Base-by-base conservation (phyloP, 1,140 invertebrate genomes). In the Chrysomallon squamiferum region DNA sequence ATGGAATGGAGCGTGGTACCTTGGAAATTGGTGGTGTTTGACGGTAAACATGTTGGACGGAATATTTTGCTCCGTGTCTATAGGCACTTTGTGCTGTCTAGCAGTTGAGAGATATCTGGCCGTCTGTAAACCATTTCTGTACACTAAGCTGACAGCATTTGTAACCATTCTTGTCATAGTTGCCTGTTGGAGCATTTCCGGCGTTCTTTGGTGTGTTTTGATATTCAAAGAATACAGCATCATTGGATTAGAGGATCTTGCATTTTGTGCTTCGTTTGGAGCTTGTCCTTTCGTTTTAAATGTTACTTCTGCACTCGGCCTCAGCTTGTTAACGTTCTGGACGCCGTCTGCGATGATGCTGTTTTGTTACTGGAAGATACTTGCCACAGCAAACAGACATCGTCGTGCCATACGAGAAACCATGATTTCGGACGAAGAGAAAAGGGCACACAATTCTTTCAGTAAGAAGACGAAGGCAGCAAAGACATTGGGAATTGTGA, bases 41-140 rank as follows among this genome's bases (percentile, higher is more conserved):
- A 95, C 94, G 30, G 98, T 95, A 95, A 93, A 97, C 67, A 95
- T 95, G 38, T 96, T 97, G 85, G 96, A 99, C 87, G 95, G 98
- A 75, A 96, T 97, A 93, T 97, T 95, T 86, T 96, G 92, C 73
- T 98, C 96, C 50, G 95, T 96, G 35, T 97, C 95, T 66, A 98
- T 99, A 75, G 89, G 98, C 60, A 98, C 98, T 86, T 88, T 99
- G 63, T 97, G 95, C 85, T 96, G 96, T 69, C 97, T 99, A 81
- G 95, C 95, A 47, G 88, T 98, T 74, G 96, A 98, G 87, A 88
- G 96, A 50, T 98, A 97, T 85, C 95, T 97, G 73, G 96, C 98
- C 87, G 98, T 98, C 83, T 97, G 96, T 86, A 93, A 97, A 84
- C 96, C 96, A 0, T 95, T 98, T 72, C 93, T 94, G 81, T 98